Base-by-base conservation (phyloP, 2,113 vertebrate genomes). In the Microcebus griseorufus region DNA sequence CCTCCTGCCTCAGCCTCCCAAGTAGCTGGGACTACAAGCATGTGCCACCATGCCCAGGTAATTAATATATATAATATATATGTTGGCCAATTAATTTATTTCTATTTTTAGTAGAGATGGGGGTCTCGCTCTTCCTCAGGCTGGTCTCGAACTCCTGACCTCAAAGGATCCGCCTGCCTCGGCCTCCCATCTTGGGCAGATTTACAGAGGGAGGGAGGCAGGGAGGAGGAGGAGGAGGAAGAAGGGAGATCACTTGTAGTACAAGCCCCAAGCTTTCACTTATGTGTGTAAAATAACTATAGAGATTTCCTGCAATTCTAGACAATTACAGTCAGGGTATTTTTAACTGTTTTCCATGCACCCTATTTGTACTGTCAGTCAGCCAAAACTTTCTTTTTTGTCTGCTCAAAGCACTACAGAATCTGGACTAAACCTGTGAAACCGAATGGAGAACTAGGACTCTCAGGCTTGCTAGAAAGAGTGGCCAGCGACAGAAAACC, bases 361-460 rank as follows among this genome's bases (percentile, higher is more conserved):
- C 27, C 37, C 85, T 96, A 72, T 97, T 94, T 96, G 80, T 95
- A 51, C 53, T 97, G 84, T 96, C 90, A 78, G 64, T 67, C 80
- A 95, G 95, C 96, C 97, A 94, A 96, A 96, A 96, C 39, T 73
- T 89, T n/a, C 92, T 88, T 97, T 97, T 94, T 53, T 82, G 51
- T 97, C 45, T 75, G 51, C 53, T 81, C 73, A 89, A 95, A 84
- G 91, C 70, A 83, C n/a, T 65, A 45, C 88, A 93, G 79, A 93
- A 34, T 72, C 55, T 69, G 92, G 22, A 95, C 92, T 84, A 87
- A 83, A 79, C 92, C 86, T 92, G 86, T 60, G 70, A 55, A 72
- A 60, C 88, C 70, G 51, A 87, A 73, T 2, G 20, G 89, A 55
- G 75, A 79, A 60, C 7, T 2, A 17, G 11, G 42, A 64, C 73